Percentiles rank a stretch among this genome's conserved stretches.
Evolutionary conservation across 2,113 vertebrate species (phyloP).

Genomic region (Albula glossodonta): DNA sequence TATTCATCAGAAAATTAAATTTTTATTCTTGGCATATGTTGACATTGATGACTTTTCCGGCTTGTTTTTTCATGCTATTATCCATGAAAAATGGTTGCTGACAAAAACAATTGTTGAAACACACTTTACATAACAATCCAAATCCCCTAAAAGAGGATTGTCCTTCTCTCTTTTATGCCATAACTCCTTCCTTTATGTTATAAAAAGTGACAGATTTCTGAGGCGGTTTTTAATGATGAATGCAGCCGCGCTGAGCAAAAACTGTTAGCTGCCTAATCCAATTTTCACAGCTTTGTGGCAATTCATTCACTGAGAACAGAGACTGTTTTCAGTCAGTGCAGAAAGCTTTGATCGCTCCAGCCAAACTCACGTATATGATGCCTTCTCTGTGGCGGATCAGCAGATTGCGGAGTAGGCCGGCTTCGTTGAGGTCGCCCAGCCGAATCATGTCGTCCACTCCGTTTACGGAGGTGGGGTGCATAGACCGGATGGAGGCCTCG

Average conservation of each 20-base stretch:
- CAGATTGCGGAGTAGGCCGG: constrained; percentile 91
- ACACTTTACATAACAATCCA: neutral
- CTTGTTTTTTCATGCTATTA: too few relatives aligned
- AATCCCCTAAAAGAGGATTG: neutral
- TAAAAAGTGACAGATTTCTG: neutral
- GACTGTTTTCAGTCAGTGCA: neutral
- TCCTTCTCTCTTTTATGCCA: neutral
- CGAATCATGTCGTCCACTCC: constrained; percentile 96
- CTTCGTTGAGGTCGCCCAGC: constrained; percentile 90
- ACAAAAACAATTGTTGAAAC: too few relatives aligned
- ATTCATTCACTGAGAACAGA: neutral
- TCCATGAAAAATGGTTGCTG: too few relatives aligned
- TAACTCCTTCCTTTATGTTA: neutral
- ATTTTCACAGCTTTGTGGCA: neutral
- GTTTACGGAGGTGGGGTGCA: constrained; percentile 85
- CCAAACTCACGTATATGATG: constrained; percentile 87
- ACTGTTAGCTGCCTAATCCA: neutral
- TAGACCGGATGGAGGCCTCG: constrained; percentile 68
- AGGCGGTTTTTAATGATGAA: neutral
- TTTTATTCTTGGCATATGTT: too few relatives aligned
- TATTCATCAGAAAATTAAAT: too few relatives aligned
- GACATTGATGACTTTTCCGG: too few relatives aligned
- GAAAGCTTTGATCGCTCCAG: neutral
- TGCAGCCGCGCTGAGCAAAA: too few relatives aligned
- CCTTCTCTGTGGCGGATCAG: constrained; percentile 87